Conservation (phyloP, 2,113 vertebrate genomes). For the Triplophysa tibetana region DNA sequence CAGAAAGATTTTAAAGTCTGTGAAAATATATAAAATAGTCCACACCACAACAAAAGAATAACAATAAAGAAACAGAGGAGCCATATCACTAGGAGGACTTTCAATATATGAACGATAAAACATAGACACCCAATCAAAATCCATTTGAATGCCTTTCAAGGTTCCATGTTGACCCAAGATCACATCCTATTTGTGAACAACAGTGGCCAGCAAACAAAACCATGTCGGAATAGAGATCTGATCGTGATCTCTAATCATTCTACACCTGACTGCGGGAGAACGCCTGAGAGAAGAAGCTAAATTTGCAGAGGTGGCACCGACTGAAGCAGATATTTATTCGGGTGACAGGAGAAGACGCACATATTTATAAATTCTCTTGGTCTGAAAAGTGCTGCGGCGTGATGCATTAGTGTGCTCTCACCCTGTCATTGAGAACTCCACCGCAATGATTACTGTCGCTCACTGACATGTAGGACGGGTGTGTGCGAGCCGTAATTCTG, state of each 20-base stretch:
- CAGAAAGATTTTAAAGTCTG: too few species aligned
- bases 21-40: too few species aligned
- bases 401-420: slow-evolving; percentile 17
- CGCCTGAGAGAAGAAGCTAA: background rate
- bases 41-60: too few species aligned
- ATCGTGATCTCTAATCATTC: background rate
- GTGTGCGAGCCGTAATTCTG: background rate
- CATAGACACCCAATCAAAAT: too few species aligned
- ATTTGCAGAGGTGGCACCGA: slow-evolving; percentile 26
- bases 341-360: slow-evolving; percentile 7
- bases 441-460: slow-evolving; percentile 35
- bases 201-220: background rate
- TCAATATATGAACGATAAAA: too few species aligned
- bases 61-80: too few species aligned
- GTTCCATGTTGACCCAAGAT: background rate
- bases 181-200: background rate
- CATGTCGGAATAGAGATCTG: background rate
- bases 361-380: background rate
- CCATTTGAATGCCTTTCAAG: too few species aligned
- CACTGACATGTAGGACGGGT: slow-evolving; percentile 3
- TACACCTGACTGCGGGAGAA: slow-evolving; percentile 1
- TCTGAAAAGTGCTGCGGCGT: slow-evolving; percentile 22
- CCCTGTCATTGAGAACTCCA: slow-evolving; percentile 23
- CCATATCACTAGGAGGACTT: too few species aligned
- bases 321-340: slow-evolving; percentile 15